Evolutionary conservation across 2,797 vertebrate species (phyloP), one percentile per base, ranked within the genome.

Genomic region (Hyperoplus lanceolatus): DNA sequence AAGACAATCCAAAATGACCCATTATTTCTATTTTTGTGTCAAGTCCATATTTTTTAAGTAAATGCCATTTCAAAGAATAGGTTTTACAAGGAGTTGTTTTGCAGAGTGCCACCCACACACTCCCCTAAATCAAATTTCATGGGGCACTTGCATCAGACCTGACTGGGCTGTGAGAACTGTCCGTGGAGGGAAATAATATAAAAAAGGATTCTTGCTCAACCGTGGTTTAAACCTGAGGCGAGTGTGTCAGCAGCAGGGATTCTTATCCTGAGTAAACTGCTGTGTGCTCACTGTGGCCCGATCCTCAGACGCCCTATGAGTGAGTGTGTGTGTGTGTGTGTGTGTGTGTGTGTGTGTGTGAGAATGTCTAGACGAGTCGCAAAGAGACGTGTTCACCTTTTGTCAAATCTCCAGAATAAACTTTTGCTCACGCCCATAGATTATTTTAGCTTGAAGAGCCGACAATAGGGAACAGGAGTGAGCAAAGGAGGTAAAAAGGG

Each of bases 211-310:
- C 64, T 61, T 78, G 73, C 70, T 82, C 57, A 78, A 51, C 63
- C 14, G 42, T 8, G 51, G 72, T 87, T 83, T 55, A 4, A 91
- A 92, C 90, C 89, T 60, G 86, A 84, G 89, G 90, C 85, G 1
- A 79, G 63, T 60, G 73, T 86, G 89, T 92, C 87, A 88, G 78
- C 80, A 80, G 70, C 13, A 67, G 77, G 83, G 85, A 86, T 84
- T 77, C 80, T 91, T 86, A 86, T 59, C 80, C 84, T 18, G 80
- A 77, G 46, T 81, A 75, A 90, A 87, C 76, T 48, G 36, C 77
- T 73, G 70, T 71, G 83, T 79, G 71, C 82, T 81, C 82, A 78
- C 75, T 77, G 63, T 76, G 68, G 39, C 55, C 70, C 14, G 2
- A 73, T 87, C 84, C 83, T 90, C 81, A 78, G 49, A 79, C 70